Percentiles rank a stretch among this genome's conserved stretches.
Conservation (phyloP, 2,888 invertebrate species). For the Himalopsyche anomala region DNA sequence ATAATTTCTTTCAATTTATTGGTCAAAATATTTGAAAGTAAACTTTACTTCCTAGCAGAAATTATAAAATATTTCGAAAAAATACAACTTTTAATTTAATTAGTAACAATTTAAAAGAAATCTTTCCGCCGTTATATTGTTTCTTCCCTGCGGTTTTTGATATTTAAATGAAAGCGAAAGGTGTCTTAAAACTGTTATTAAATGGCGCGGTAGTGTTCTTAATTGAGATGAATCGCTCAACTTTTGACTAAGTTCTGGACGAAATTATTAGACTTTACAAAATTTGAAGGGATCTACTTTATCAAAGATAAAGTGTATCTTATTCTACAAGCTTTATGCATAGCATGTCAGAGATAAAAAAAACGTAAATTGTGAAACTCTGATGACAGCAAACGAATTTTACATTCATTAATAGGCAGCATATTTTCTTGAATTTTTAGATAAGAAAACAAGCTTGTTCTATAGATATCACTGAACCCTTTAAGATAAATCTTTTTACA, state of each 20-base stretch:
- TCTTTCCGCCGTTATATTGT: conserved; percentile 3
- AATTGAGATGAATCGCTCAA: conserved; percentile 65
- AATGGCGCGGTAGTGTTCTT: conserved; percentile 60
- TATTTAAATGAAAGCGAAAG: conserved; percentile 46
- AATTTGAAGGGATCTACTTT: conserved; percentile 47
- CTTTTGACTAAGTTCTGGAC: conserved; percentile 57
- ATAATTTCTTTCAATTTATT: background rate
- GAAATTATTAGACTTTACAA: conserved; percentile 61
- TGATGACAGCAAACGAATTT: background rate
- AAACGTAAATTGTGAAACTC: background rate
- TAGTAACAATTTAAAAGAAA: background rate
- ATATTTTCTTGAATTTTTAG: background rate
- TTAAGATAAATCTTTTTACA: no score
- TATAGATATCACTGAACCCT: no score
- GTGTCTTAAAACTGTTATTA: conserved; percentile 62
- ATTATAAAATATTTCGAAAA: background rate
- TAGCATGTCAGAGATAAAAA: conserved; percentile 24
- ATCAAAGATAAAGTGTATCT: conserved; percentile 20
- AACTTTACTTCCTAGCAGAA: background rate
- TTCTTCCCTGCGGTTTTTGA: conserved; percentile 40
- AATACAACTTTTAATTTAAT: conserved; percentile 31
- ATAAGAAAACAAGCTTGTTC: background rate
- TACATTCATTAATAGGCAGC: background rate
- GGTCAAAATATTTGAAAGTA: background rate
- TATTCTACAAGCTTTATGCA: conserved; percentile 11